A percentile compares a stretch with the other conserved stretches of the same genome.
Evolutionary conservation across 2,888 invertebrate genomes (phyloP).

Genomic region (Andrena minutula): DNA sequence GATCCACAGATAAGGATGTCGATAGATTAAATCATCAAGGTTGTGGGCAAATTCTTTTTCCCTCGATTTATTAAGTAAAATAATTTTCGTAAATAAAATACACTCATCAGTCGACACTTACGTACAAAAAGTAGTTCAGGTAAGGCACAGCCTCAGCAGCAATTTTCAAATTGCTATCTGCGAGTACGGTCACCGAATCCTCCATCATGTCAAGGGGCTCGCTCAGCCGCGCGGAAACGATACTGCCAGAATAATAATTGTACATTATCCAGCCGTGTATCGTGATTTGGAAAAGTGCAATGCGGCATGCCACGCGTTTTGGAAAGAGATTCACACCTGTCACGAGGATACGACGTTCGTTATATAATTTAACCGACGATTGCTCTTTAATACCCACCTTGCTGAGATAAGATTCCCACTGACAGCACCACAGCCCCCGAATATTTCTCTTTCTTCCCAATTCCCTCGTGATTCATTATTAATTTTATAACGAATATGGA

Average conservation of each 20-base stretch:
- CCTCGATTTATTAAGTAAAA: no score
- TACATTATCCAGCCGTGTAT: constrained; percentile 78
- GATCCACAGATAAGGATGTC: no score
- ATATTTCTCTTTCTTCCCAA: constrained; percentile 62
- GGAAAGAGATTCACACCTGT: constrained; percentile 77
- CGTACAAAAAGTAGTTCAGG: constrained; percentile 73
- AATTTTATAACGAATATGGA: constrained; percentile 63
- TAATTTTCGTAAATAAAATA: background rate
- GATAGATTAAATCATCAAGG: no score
- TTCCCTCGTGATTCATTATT: constrained; percentile 62
- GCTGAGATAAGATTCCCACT: constrained; percentile 74
- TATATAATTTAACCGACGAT: background rate
- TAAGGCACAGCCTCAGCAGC: constrained; percentile 76
- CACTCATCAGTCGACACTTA: constrained; percentile 36
- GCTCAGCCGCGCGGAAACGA: constrained; percentile 79
- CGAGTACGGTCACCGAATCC: constrained; percentile 77
- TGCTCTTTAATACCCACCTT: constrained; percentile 63
- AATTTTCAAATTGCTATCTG: constrained; percentile 72
- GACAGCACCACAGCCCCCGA: constrained; percentile 70
- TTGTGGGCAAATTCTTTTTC: no score
- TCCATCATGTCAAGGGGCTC: constrained; percentile 80
- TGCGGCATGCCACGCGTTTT: constrained; percentile 71
- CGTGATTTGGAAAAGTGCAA: constrained; percentile 75
- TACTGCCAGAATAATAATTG: constrained; percentile 80
- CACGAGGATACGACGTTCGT: background rate